Evolutionary conservation across 53 echinoderm and acorn worm genomes (phyloP).

Genomic region (Echinometra lucunter): DNA sequence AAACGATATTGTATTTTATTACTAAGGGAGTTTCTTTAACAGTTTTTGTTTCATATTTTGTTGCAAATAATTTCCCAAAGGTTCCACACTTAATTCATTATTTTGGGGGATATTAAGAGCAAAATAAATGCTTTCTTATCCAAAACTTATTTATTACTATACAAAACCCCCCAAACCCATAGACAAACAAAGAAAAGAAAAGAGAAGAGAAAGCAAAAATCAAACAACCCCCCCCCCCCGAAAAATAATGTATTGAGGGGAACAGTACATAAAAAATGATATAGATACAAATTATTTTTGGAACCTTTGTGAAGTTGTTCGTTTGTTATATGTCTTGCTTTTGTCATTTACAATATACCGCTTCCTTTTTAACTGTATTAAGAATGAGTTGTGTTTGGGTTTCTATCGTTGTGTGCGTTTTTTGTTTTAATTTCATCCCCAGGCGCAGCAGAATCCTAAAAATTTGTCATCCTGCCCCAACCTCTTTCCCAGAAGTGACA

Average conservation of each 20-base stretch:
- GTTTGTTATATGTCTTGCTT: constrained; percentile 23
- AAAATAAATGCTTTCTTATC: neutral
- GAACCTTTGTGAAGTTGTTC: neutral
- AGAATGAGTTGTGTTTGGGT: constrained; percentile 41
- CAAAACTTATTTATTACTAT: too few species aligned
- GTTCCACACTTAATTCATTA: neutral
- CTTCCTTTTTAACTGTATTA: neutral
- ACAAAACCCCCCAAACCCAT: too few species aligned
- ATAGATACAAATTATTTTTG: neutral
- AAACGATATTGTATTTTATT: neutral
- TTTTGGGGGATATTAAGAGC: neutral
- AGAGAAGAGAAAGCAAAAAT: too few species aligned
- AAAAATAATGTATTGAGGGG: too few species aligned
- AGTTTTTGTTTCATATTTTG: neutral
- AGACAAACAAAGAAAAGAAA: too few species aligned
- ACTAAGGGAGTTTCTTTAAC: neutral
- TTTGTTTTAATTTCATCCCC: constrained; percentile 20
- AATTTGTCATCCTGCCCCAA: constrained; percentile 68
- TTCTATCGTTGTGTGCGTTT: constrained; percentile 61
- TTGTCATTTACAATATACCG: constrained; percentile 15
- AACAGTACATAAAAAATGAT: too few species aligned
- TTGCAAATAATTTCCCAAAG: neutral
- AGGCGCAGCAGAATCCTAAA: constrained; percentile 70
- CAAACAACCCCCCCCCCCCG: too few species aligned
- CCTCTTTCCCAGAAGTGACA: constrained; percentile 65